A percentile compares a stretch with the other conserved stretches of the same genome.
phyloP scores from a whole-genome alignment of 2,888 invertebrate species.

The Drosophila eohydei region DNA sequence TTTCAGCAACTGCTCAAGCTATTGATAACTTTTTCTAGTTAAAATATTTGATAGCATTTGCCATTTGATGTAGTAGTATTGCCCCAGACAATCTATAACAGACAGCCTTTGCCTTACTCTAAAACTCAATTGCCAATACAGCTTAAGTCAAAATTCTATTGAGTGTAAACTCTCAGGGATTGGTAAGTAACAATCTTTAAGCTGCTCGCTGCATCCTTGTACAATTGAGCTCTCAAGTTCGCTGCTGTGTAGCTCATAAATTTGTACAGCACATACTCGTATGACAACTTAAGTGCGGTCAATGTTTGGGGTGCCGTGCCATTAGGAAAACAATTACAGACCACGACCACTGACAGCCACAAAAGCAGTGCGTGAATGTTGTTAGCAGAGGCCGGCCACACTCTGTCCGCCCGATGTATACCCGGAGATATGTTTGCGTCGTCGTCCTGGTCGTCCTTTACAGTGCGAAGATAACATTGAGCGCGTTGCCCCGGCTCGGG shows the following conservation, averaged over 20 bases:
- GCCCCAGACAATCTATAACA: background rate
- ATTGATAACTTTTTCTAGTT: background rate
- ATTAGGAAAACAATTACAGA: slow-evolving; percentile 79
- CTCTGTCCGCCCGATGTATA: slow-evolving; percentile 4
- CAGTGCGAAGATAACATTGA: slow-evolving; percentile 63
- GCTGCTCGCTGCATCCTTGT: background rate
- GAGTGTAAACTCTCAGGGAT: background rate
- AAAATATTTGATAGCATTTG: background rate
- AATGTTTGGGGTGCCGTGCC: slow-evolving; percentile 68
- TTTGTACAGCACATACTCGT: slow-evolving; percentile 62
- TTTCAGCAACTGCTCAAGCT: background rate
- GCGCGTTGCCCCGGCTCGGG: slow-evolving; percentile 55
- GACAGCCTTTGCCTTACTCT: no score
- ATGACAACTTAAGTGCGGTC: slow-evolving; percentile 78
- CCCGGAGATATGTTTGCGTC: slow-evolving; percentile 26
- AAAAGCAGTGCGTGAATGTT: slow-evolving; percentile 47
- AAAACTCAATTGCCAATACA: background rate
- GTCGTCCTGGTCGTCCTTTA: slow-evolving; percentile 20
- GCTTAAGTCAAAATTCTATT: background rate
- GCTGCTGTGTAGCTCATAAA: slow-evolving; percentile 57
- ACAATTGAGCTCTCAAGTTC: slow-evolving; percentile 12
- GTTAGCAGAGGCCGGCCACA: slow-evolving; percentile 3
- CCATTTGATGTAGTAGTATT: background rate
- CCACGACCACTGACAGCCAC: slow-evolving; percentile 64
- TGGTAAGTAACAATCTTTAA: slow-evolving; percentile 1